Percentiles rank a stretch among this genome's conserved stretches.
Conservation (phyloP, 2,888 invertebrate genomes). For the Drosophila antonietae region DNA sequence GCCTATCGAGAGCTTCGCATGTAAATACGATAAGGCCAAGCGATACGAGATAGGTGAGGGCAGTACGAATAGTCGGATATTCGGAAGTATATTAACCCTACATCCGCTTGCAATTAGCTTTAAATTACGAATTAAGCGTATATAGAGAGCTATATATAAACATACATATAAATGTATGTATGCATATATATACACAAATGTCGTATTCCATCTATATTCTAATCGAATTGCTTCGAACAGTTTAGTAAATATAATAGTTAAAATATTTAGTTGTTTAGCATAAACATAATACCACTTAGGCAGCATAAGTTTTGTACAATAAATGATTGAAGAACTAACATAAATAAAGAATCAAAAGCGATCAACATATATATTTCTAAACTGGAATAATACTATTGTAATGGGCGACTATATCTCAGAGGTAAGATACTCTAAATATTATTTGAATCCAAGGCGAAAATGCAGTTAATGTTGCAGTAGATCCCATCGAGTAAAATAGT, state of each 20-base stretch:
- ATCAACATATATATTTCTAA: background rate
- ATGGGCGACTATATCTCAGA: background rate
- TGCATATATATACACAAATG: constrained; percentile 27
- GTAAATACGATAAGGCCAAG: constrained; percentile 61
- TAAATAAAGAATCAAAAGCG: constrained; percentile 51
- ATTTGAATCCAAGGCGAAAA: too few relatives aligned
- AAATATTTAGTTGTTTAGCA: constrained; percentile 42
- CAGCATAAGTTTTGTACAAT: constrained; percentile 72
- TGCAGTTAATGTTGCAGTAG: too few relatives aligned
- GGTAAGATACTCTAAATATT: background rate
- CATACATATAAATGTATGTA: constrained; percentile 20
- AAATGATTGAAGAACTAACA: constrained; percentile 68
- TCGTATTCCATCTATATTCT: constrained; percentile 32
- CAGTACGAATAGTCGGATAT: constrained; percentile 18
- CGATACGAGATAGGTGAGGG: constrained; percentile 32
- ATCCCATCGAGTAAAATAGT: too few relatives aligned
- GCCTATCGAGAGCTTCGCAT: constrained; percentile 34
- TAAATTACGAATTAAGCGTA: constrained; percentile 63
- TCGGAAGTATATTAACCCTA: constrained; percentile 5
- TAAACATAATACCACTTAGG: constrained; percentile 52
- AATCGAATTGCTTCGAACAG: constrained; percentile 38
- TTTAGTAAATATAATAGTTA: constrained; percentile 46
- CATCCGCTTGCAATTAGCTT: constrained; percentile 73
- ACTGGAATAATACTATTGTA: background rate
- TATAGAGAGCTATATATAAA: constrained; percentile 19